Percentiles rank a stretch among this genome's conserved stretches.
Conservation (phyloP, 1,140 invertebrate genomes). For the Zeugodacus cucurbitae region DNA sequence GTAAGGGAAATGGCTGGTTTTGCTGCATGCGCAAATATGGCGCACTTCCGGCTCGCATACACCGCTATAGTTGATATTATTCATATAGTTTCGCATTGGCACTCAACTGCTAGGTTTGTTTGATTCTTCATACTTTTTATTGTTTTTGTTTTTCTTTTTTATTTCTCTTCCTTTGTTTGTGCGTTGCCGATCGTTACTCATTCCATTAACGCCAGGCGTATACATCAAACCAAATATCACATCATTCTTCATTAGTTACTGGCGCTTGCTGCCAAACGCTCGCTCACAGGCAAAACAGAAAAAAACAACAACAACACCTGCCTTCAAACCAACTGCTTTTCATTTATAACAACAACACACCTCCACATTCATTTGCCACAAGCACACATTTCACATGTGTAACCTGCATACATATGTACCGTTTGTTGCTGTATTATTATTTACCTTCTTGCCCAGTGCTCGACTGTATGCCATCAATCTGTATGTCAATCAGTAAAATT, state of each 20-base stretch:
- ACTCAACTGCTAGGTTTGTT: neutral
- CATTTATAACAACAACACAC: neutral
- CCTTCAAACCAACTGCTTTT: neutral
- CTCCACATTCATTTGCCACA: neutral
- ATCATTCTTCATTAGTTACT: slow-evolving; percentile 30
- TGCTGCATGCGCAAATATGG: neutral
- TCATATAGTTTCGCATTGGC: neutral
- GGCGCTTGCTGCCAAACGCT: neutral
- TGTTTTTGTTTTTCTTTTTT: neutral
- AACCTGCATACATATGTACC: too few relatives aligned
- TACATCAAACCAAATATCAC: neutral
- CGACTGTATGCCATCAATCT: neutral
- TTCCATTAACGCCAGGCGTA: neutral
- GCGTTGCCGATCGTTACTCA: neutral
- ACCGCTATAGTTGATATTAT: neutral
- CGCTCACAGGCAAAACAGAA: too few relatives aligned
- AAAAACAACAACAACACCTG: neutral
- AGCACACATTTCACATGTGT: neutral
- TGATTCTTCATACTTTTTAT: neutral
- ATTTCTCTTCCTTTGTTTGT: neutral
- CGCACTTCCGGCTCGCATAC: neutral
- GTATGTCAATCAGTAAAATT: slow-evolving; percentile 25
- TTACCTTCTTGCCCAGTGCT: neutral
- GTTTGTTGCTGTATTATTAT: neutral
- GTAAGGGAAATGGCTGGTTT: neutral